Evolutionary conservation across 2,888 invertebrate genomes (phyloP), one percentile per base, ranked within the genome.

Genomic region (Sphecodes monilicornis): DNA sequence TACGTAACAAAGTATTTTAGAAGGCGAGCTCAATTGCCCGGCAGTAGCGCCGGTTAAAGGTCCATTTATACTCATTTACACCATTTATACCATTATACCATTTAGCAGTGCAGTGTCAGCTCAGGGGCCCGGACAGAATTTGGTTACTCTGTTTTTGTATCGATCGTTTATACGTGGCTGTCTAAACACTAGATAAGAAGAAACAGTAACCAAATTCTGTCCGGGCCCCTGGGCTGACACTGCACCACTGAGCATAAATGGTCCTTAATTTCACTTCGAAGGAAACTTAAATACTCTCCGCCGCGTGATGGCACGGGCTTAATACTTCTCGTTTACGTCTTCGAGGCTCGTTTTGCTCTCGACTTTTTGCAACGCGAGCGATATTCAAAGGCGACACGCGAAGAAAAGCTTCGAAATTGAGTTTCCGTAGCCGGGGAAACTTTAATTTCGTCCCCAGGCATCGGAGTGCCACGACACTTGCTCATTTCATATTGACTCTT

Each of bases 381-480:
- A n/a, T 39, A 36, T 39, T 73, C 22, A n/a, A 16, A 41, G 71
- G 2, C 11, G 80, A 26, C 69, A n/a, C 32, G 60, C 57, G 26
- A 64, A 72, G 57, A 60, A 68, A 80, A 85, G 79, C 64, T 75
- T 85, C 46, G 71, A 82, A 84, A 88, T 76, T 41, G 81, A 87
- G 29, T 86, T 85, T 69, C 54, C 70, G n/a, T 78, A 64, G 78
- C 76, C 64, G 60, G 13, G 72, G 26, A 81, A 80, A 84, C 43
- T 86, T 87, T 80, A 81, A 86, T 88, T 88, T 78, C 73, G 41
- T 46, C 26, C n/a, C 29, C 11, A 29, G 41, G 41, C 66, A 46
- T 66, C 70, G 36, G 46, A 29, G 26, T 0, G 50, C 32, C 66
- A 54, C n/a, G 18, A 13, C 50, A n/a, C 41, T 60, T 57, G 16